Evolutionary conservation across 2,113 vertebrate species (phyloP).

Genomic region (Thinocorus orbignyianus): DNA sequence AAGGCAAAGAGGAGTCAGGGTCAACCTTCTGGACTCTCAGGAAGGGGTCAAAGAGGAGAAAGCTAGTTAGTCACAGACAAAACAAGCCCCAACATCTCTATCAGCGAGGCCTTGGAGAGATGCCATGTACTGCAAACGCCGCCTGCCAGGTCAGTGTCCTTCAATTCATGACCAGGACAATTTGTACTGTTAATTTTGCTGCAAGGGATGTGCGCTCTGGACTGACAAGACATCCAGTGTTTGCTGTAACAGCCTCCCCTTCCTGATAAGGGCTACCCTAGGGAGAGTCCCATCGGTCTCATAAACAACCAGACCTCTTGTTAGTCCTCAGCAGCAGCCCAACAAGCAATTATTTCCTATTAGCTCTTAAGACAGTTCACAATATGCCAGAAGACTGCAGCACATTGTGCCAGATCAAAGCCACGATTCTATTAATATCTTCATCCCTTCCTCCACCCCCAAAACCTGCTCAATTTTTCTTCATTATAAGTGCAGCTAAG

Average conservation of each 20-base stretch:
- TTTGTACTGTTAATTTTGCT: neutral
- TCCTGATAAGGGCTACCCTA: neutral
- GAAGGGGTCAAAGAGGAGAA: neutral
- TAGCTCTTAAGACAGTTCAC: neutral
- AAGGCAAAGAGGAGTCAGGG: neutral
- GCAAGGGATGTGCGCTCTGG: constrained; percentile 19
- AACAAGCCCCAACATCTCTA: neutral
- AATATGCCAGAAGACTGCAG: neutral
- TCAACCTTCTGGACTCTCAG: neutral
- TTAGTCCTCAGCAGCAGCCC: neutral
- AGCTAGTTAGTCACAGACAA: neutral
- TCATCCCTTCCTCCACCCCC: neutral
- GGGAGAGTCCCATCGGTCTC: neutral
- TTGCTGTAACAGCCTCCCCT: neutral
- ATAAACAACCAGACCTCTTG: neutral
- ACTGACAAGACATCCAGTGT: neutral
- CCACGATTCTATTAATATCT: neutral
- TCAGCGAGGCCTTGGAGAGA: neutral
- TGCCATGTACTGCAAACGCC: neutral
- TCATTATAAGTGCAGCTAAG: neutral
- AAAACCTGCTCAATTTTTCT: neutral
- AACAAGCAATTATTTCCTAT: neutral
- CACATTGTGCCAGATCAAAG: neutral
- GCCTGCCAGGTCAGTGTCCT: constrained; percentile 26
- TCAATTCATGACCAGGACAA: neutral